Evolutionary conservation across 2,888 invertebrate genomes (phyloP), one percentile per base, ranked within the genome.

Genomic region (Synergus japonicus): DNA sequence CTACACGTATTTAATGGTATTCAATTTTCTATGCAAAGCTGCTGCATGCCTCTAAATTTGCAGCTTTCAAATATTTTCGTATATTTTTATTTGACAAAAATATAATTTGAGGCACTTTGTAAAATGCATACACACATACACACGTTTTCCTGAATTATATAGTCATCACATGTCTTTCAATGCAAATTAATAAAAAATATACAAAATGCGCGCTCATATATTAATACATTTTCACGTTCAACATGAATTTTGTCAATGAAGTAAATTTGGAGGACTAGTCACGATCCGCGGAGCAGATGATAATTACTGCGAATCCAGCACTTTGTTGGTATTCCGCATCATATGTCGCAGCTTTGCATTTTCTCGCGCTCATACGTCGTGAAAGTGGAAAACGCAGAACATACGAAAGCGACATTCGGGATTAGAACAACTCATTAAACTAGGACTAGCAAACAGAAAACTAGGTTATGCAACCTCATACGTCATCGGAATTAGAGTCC

Each of bases 401-500:
- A 9, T 65, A 81, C 67, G 81, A 83, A 82, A 78, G 66, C 76
- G 81, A 77, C 82, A 80, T 81, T 77, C 84, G 87, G 79, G 84
- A 83, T 87, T 88, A 89, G 89, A 37, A 89, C 89, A 90, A 90
- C 89, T 90, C 90, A 90, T 90, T 90, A 90, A 29, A 29, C 87
- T 84, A 86, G 84, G 86, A 87, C 87, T 87, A 86, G 89, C 88
- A 90, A 90, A 90, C 89, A 90, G 89, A 90, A 90, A 90, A 90
- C 90, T 90, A 86, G 90, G 90, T 90, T 89, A 90, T 86, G 88
- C 89, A 90, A 90, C 88, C 89, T 89, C 89, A 89, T 90, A 90
- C 88, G 90, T 90, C 90, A 90, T 90, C 88, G 89, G 90, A 90
- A 90, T 90, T 90, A 90, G 90, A 89, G 89, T 88, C 87, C 88